These are phyloP conservation scores for Bradypodion ventrale DNA, from an alignment of 2,797 vertebrate species.

Conservation along the genomic window DNA sequence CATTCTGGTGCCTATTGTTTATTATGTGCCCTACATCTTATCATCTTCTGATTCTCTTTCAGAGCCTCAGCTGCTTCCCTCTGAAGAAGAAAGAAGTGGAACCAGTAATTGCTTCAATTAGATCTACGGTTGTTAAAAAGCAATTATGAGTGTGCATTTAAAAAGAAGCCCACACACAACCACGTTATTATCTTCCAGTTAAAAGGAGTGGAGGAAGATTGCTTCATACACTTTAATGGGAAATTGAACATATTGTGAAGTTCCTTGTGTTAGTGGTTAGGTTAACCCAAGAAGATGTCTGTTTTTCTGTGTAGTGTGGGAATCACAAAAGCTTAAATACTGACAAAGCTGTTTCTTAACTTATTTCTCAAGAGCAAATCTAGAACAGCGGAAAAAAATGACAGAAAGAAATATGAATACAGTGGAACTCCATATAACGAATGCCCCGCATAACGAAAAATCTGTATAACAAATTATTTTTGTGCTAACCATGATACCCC, in stretches of 20 bases:
- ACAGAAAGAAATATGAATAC: neutral
- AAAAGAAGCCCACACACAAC: neutral
- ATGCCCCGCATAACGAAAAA: no score
- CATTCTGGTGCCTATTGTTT: neutral
- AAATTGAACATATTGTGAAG: neutral
- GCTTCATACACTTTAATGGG: neutral
- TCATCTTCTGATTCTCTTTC: slow-evolving; percentile 5
- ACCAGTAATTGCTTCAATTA: slow-evolving; percentile 22
- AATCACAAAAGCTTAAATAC: neutral
- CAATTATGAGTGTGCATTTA: slow-evolving; percentile 22
- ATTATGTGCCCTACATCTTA: neutral
- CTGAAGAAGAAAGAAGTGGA: neutral
- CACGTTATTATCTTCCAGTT: slow-evolving; percentile 14
- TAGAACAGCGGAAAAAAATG: neutral
- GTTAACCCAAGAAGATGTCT: neutral
- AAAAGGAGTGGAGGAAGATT: neutral
- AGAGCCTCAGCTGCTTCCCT: slow-evolving; percentile 1
- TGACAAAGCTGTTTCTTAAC: neutral
- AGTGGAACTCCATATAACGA: neutral
- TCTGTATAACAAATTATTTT: no score
- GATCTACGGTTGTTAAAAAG: slow-evolving; percentile 27
- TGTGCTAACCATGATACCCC: no score
- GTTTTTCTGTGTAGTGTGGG: neutral
- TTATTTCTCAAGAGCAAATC: neutral
- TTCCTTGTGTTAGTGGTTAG: neutral